Base-by-base conservation (phyloP, 2,113 vertebrate genomes). In the Strix uralensis region DNA sequence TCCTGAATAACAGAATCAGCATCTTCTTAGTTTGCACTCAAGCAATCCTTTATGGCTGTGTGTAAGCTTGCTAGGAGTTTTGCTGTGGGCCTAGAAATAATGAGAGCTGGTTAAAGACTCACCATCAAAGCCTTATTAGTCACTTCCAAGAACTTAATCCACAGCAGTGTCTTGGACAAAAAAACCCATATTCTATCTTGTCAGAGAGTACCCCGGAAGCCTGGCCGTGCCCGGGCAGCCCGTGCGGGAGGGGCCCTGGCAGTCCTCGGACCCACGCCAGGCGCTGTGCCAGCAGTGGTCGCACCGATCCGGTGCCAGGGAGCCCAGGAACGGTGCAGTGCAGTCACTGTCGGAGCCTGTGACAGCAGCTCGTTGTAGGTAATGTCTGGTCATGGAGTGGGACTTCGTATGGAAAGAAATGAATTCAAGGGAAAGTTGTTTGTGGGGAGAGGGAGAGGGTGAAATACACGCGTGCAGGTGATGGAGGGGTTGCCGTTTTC, bases 291-390 rank as follows among this genome's bases (percentile, higher is more conserved):
- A 29, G 38, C 2, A 2, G 19, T 10, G 10, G 51, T 13, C 13
- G n/a, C 44, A 15, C 40, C 49, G 3, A 22, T 13, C 29, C 4
- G 11, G 23, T 1, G 2, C 29, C 49, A 8, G 3, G 22, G 23
- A 30, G 63, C 0, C 49, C 10, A 2, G 22, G 18, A 30, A 54
- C 0, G 16, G 36, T n/a, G 44, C 52, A 22, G 19, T 3, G 15
- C 27, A 27, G 55, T 61, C 38, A 1, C 49, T 21, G 16, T 20
- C 16, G 3, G 36, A 16, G 29, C 25, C 34, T 8, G 30, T 34
- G 62, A 12, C 44, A n/a, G 59, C 29, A 34, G 55, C 55, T 7
- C 4, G 5, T 32, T n/a, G 30, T 14, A 30, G 22, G 18, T 71
- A 38, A 10, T 3, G 4, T n/a, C 75, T 47, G 85, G 11, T 36